Conservation (phyloP, 1,140 invertebrate species). For the Glossosoma conforme region DNA sequence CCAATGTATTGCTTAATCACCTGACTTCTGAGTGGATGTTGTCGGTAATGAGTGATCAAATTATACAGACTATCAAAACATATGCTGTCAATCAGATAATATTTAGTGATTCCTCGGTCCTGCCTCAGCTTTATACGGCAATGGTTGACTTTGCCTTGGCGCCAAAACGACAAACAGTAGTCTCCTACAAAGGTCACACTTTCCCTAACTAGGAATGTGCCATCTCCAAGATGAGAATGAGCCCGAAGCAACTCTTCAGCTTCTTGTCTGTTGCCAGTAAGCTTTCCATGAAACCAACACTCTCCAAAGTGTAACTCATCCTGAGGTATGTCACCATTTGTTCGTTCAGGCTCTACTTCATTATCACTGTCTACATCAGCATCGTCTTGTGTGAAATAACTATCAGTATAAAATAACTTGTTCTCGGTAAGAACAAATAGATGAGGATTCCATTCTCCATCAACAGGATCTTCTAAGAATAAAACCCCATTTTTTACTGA, state of each 20-base stretch:
- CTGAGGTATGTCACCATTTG: constrained; percentile 48
- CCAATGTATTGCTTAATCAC: constrained; percentile 44
- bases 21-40: constrained; percentile 78
- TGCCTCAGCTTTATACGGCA: constrained; percentile 88
- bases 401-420: constrained; percentile 83
- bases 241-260: constrained; percentile 72
- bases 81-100: constrained; percentile 84
- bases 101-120: constrained; percentile 83
- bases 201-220: constrained; percentile 90
- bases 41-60: constrained; percentile 86
- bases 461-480: constrained; percentile 83
- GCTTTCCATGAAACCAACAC: constrained; percentile 91
- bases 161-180: constrained; percentile 93
- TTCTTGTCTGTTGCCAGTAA: constrained; percentile 65
- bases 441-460: constrained; percentile 89
- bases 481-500: constrained; percentile 90
- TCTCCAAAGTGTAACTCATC: constrained; percentile 93
- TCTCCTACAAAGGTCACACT: constrained; percentile 96
- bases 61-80: constrained; percentile 91
- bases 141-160: constrained; percentile 85
- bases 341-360: constrained; percentile 41
- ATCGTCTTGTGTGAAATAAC: constrained; percentile 53
- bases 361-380: constrained; percentile 57
- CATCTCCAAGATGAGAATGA: constrained; percentile 86
- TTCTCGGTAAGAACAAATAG: constrained; percentile 91